Evolutionary conservation across 2,888 invertebrate species (phyloP).

Genomic region (Brachypterus glaber): DNA sequence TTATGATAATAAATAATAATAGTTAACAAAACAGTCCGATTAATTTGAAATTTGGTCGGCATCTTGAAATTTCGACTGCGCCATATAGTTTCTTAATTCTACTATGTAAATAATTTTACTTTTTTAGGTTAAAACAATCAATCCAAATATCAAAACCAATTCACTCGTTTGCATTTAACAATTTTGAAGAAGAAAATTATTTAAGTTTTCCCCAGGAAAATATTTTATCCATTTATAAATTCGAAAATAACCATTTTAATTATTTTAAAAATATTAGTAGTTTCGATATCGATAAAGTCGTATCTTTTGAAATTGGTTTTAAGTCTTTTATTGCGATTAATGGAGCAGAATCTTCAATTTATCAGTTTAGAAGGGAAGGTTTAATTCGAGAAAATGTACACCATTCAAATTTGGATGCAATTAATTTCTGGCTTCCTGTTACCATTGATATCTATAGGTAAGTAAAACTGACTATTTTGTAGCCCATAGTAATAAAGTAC

Average conservation of each 20-base stretch:
- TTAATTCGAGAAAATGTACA: constrained; percentile 24
- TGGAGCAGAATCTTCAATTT: constrained; percentile 33
- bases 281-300: constrained; percentile 25
- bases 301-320: constrained; percentile 34
- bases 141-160: constrained; percentile 26
- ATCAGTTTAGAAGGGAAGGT: constrained; percentile 28
- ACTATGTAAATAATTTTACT: no score
- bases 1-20: no score
- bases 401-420: constrained; percentile 29
- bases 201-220: constrained; percentile 32
- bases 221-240: constrained; percentile 29
- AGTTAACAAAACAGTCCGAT: no score
- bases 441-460: constrained; percentile 25
- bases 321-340: constrained; percentile 36
- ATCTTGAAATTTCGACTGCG: no score
- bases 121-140: constrained; percentile 30
- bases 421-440: constrained; percentile 35
- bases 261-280: constrained; percentile 27
- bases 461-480: no score
- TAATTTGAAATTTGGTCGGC: no score
- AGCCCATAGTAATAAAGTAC: no score
- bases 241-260: constrained; percentile 24
- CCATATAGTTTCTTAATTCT: no score
- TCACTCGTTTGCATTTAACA: constrained; percentile 27
- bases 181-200: constrained; percentile 24